Conservation (phyloP, 1,140 invertebrate species). For the Caenorhabditis briggsae region DNA sequence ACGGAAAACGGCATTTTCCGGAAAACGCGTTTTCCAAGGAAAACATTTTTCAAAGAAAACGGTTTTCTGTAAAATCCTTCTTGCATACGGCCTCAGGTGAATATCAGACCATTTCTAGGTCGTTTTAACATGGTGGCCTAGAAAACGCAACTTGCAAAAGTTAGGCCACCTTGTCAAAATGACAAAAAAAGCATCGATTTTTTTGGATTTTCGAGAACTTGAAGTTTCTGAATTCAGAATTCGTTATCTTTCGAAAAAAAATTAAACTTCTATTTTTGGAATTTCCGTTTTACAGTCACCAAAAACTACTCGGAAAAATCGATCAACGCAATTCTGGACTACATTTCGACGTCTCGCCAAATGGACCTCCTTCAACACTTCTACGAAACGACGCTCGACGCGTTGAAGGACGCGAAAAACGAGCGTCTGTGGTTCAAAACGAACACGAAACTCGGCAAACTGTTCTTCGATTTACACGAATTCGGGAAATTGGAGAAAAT, state of each 20-base stretch:
- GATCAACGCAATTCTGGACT: slow-evolving; percentile 99
- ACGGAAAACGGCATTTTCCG: too few relatives aligned
- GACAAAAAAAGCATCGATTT: too few relatives aligned
- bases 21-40: too few relatives aligned
- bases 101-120: too few relatives aligned
- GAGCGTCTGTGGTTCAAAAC: slow-evolving; percentile 99
- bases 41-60: too few relatives aligned
- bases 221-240: background rate
- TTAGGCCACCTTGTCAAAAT: too few relatives aligned
- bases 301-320: slow-evolving; percentile 99
- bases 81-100: too few relatives aligned
- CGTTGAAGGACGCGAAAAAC: slow-evolving; percentile 97
- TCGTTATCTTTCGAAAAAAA: too few relatives aligned
- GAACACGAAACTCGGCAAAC: slow-evolving; percentile 97
- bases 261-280: too few relatives aligned
- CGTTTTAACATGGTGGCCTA: too few relatives aligned
- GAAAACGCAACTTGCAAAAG: too few relatives aligned
- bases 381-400: slow-evolving; percentile 98
- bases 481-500: slow-evolving; percentile 95
- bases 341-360: slow-evolving; percentile 91
- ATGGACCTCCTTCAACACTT: slow-evolving; percentile 99
- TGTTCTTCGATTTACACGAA: slow-evolving; percentile 96
- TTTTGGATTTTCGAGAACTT: slow-evolving; percentile 77
- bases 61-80: too few relatives aligned
- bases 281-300: slow-evolving; percentile 85